phyloP scores from a whole-genome alignment of 2,797 vertebrate species.

The Vespertilio murinus region DNA sequence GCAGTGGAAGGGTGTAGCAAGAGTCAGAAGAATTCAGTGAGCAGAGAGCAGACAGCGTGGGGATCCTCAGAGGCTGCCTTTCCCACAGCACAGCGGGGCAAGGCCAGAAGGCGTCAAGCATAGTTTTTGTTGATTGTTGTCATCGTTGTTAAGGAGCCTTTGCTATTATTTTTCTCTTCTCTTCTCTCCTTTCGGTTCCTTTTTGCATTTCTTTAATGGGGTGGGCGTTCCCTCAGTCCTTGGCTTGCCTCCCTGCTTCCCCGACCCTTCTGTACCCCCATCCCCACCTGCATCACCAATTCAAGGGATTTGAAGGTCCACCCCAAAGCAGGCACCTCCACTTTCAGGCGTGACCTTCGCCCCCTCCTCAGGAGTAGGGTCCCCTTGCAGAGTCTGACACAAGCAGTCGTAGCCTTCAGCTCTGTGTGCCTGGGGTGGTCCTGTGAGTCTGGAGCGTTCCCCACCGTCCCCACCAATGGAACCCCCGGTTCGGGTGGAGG shows the following conservation, averaged over 20 bases:
- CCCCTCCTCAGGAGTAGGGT: not conserved
- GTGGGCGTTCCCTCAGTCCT: not conserved
- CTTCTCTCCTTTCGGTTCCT: not conserved
- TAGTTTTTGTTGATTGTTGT: not conserved
- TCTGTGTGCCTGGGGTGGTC: not conserved
- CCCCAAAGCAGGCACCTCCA: not conserved
- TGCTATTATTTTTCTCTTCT: slow-evolving; percentile 19
- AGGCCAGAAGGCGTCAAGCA: not conserved
- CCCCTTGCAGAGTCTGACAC: not conserved
- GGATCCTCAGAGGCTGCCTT: not conserved
- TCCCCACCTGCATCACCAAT: not conserved
- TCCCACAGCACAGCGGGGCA: not conserved
- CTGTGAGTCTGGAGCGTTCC: not conserved
- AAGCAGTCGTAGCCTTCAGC: not conserved
- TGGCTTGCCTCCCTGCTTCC: not conserved
- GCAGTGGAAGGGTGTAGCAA: not conserved
- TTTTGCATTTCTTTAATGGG: slow-evolving; percentile 36
- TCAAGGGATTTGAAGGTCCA: not conserved
- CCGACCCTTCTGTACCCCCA: not conserved
- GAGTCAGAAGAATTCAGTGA: not conserved
- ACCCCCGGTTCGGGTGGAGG: not conserved
- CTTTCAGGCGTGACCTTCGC: not conserved
- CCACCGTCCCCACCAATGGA: not conserved
- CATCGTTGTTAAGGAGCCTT: not conserved
- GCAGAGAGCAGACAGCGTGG: not conserved